Conservation (phyloP, 2,797 vertebrate species). For the Sebastes nivosus region DNA sequence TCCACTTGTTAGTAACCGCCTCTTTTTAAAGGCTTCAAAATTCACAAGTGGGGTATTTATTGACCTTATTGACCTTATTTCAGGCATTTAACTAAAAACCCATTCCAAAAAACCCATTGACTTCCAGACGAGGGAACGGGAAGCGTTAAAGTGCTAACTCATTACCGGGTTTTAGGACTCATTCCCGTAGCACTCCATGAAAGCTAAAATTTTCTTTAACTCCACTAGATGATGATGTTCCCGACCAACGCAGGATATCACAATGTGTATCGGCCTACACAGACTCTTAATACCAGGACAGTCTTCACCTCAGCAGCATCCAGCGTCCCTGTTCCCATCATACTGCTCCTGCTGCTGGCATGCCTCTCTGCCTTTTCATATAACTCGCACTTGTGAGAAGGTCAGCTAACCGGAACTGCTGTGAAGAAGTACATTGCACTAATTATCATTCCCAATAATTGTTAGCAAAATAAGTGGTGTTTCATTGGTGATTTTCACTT, state of each 20-base stretch:
- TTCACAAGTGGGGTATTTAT: too few relatives aligned
- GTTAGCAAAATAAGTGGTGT: background rate
- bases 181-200: too few relatives aligned
- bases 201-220: background rate
- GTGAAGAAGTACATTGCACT: background rate
- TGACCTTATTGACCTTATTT: too few relatives aligned
- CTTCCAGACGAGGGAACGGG: too few relatives aligned
- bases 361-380: background rate
- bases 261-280: constrained; percentile 50
- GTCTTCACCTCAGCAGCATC: constrained; percentile 39
- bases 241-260: constrained; percentile 13
- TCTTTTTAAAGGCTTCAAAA: too few relatives aligned
- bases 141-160: too few relatives aligned
- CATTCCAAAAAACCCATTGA: too few relatives aligned
- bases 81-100: too few relatives aligned
- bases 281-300: constrained; percentile 34
- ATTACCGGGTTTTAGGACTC: too few relatives aligned
- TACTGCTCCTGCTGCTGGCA: constrained; percentile 24
- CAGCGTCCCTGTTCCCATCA: background rate
- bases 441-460: background rate
- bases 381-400: background rate
- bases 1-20: too few relatives aligned
- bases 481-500: background rate
- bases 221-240: constrained; percentile 61
- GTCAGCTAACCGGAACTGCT: background rate